Evolutionary conservation across 2,113 vertebrate genomes (phyloP).

Genomic region (Pterocles gutturalis): DNA sequence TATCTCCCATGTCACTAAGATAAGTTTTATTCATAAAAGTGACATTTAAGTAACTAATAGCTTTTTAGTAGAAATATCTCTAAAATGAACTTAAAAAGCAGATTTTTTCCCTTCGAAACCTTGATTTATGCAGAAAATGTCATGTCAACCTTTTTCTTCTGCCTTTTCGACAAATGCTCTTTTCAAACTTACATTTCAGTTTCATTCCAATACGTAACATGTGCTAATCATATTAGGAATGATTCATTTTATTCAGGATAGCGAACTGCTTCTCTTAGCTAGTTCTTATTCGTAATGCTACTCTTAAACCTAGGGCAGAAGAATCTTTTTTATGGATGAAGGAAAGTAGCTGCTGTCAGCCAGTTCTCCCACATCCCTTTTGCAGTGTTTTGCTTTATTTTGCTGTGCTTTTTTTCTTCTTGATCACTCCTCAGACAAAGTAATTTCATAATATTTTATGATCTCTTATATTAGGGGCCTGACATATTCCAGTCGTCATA

Average conservation of each 20-base stretch:
- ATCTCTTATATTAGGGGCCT: neutral
- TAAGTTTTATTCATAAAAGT: conserved; percentile 35
- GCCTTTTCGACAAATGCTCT: conserved; percentile 38
- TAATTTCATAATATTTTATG: neutral
- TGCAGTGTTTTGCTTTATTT: neutral
- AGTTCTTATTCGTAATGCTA: neutral
- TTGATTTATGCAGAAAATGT: conserved; percentile 47
- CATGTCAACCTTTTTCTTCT: conserved; percentile 53
- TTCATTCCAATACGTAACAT: conserved; percentile 1
- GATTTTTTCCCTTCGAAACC: neutral
- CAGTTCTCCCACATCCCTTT: neutral
- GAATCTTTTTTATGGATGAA: neutral
- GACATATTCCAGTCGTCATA: neutral
- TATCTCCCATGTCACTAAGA: neutral
- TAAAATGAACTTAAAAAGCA: conserved; percentile 29
- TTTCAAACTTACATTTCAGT: conserved; percentile 48
- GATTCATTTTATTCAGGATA: conserved; percentile 31
- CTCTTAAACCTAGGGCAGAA: neutral
- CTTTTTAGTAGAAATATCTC: conserved; percentile 25
- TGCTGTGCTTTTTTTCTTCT: neutral
- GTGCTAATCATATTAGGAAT: conserved; percentile 39
- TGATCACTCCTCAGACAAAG: neutral
- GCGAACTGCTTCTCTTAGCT: neutral
- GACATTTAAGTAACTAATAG: conserved; percentile 45
- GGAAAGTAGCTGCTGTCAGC: neutral